Conservation (phyloP, 23 tunicate species). For the Pegea sp. region DNA sequence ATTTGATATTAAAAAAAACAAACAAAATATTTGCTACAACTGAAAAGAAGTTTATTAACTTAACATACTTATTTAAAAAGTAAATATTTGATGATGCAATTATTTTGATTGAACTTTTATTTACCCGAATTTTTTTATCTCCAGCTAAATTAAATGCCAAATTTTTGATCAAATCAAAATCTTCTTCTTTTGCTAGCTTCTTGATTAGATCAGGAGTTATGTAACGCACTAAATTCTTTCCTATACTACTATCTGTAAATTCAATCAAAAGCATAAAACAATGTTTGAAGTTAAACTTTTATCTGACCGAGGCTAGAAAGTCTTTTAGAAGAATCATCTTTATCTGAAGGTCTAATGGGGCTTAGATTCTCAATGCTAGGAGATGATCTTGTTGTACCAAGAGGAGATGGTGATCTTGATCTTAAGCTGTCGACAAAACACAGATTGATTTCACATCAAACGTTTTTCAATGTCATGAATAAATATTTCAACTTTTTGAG, state of each 20-base stretch:
- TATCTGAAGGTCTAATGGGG: conserved; percentile 18
- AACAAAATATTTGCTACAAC: too few species aligned
- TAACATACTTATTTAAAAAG: too few species aligned
- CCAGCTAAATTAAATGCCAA: conserved; percentile 48
- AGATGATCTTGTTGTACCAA: conserved; percentile 25
- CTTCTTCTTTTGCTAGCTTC: conserved; percentile 50
- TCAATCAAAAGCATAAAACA: background rate
- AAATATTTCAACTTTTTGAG: too few species aligned
- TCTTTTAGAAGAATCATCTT: conserved; percentile 2
- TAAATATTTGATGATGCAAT: too few species aligned
- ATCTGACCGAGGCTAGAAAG: too few species aligned
- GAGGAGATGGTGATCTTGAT: conserved; percentile 11
- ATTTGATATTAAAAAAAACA: background rate
- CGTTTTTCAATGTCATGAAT: too few species aligned
- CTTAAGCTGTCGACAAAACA: too few species aligned
- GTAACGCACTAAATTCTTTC: conserved; percentile 60
- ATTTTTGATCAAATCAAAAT: conserved; percentile 41
- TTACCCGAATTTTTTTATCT: conserved; percentile 74
- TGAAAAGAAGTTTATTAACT: too few species aligned
- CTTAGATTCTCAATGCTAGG: conserved; percentile 49
- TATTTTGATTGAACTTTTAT: too few species aligned
- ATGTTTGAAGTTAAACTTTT: background rate
- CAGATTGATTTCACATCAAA: too few species aligned
- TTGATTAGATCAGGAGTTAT: conserved; percentile 56
- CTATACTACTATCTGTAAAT: conserved; percentile 10